Evolutionary conservation across 2,113 vertebrate genomes (phyloP).

Genomic region (Maccullochella peelii): DNA sequence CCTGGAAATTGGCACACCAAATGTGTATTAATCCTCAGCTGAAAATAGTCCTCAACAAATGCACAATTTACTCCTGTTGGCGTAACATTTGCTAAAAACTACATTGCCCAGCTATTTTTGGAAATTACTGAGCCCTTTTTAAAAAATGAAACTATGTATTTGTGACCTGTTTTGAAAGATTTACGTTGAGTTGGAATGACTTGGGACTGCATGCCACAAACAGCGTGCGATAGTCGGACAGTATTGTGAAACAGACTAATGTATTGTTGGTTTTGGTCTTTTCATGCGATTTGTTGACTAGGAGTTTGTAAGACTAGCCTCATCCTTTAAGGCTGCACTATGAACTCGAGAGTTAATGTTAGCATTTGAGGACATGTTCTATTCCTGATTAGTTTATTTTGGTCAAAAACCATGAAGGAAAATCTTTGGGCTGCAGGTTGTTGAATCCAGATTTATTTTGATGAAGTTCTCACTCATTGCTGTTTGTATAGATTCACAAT

Average conservation of each 20-base stretch:
- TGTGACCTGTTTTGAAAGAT: too few relatives aligned
- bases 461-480: neutral
- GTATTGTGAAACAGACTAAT: neutral
- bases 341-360: neutral
- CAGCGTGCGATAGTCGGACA: too few relatives aligned
- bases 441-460: neutral
- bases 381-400: neutral
- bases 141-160: too few relatives aligned
- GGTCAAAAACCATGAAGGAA: neutral
- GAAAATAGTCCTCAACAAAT: neutral
- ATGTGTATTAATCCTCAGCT: neutral
- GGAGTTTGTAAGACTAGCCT: neutral
- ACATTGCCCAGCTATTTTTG: too few relatives aligned
- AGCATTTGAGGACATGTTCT: neutral
- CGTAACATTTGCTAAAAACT: too few relatives aligned
- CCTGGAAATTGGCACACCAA: neutral
- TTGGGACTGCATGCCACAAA: too few relatives aligned
- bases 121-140: too few relatives aligned
- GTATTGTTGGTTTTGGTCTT: neutral
- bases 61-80: too few relatives aligned
- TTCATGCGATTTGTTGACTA: neutral
- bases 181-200: too few relatives aligned
- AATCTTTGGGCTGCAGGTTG: neutral
- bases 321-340: neutral
- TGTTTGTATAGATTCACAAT: neutral